Evolutionary conservation across 2,797 vertebrate genomes (phyloP).

Genomic region (Premnoplex brunnescens): DNA sequence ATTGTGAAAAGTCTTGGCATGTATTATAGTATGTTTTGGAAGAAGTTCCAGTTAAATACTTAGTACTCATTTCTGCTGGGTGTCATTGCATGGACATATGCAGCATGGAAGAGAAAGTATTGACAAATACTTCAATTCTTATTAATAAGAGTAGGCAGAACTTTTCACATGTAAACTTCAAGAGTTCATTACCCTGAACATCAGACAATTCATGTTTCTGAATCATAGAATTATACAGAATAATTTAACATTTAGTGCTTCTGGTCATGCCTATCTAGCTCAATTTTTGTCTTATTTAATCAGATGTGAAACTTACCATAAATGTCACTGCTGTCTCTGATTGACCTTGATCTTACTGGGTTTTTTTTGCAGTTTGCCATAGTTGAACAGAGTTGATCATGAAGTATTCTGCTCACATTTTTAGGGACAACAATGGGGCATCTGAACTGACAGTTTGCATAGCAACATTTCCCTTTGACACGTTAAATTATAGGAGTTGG

Average conservation of each 20-base stretch:
- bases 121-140: not conserved
- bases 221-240: conserved; percentile 23
- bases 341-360: conserved; percentile 12
- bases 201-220: conserved; percentile 47
- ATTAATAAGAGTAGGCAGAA: conserved; percentile 29
- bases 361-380: not conserved
- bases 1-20: not conserved
- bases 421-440: not conserved
- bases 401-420: not conserved
- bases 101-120: not conserved
- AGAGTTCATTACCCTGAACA: not conserved
- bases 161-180: conserved; percentile 49
- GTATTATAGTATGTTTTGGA: conserved; percentile 37
- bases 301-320: conserved; percentile 19
- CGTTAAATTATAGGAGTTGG: not conserved
- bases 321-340: not conserved
- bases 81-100: not conserved
- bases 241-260: conserved; percentile 45
- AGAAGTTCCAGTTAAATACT: conserved; percentile 36
- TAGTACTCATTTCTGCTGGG: not conserved
- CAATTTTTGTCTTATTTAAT: conserved; percentile 43
- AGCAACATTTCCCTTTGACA: not conserved
- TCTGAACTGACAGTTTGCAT: not conserved
- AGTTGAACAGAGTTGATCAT: not conserved
- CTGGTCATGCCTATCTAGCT: not conserved